phyloP scores from a whole-genome alignment of 2,113 vertebrate genomes.

The Dolichallabes microphthalmus region DNA sequence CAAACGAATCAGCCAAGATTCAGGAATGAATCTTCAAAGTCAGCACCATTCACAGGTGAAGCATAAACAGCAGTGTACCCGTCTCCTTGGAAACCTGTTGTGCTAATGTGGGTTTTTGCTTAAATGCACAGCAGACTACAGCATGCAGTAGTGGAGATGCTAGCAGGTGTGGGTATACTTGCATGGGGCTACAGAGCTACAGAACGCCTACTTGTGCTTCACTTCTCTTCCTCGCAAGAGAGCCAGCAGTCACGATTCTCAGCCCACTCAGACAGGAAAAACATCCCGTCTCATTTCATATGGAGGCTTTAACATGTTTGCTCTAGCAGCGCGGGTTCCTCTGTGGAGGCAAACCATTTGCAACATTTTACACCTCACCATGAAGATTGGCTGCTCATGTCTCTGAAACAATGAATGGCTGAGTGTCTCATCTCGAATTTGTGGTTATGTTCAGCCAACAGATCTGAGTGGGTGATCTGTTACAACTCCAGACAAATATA shows the following conservation, averaged over 20 bases:
- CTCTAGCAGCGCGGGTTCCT: constrained; percentile 3
- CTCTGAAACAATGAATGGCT: constrained; percentile 44
- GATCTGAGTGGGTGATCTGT: constrained; percentile 47
- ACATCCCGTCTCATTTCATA: constrained; percentile 54
- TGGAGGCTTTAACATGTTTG: constrained; percentile 34
- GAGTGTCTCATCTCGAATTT: constrained; percentile 40
- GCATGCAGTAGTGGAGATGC: constrained; percentile 19
- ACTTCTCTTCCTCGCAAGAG: constrained; percentile 53
- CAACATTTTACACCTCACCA: constrained; percentile 33
- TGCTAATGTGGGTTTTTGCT: constrained; percentile 43
- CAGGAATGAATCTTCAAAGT: neutral
- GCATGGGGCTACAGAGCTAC: constrained; percentile 47
- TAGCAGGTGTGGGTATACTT: constrained; percentile 52
- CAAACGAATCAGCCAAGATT: neutral
- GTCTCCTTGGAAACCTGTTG: constrained; percentile 60
- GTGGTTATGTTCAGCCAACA: constrained; percentile 41
- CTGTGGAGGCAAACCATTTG: constrained; percentile 24
- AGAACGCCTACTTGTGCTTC: constrained; percentile 44
- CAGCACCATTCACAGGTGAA: neutral
- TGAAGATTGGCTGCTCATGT: constrained; percentile 34
- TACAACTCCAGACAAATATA: constrained; percentile 41
- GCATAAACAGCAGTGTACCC: constrained; percentile 45
- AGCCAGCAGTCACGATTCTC: constrained; percentile 66
- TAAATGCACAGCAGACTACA: constrained; percentile 25
- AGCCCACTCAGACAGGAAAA: constrained; percentile 65